These are phyloP conservation scores for Pinna nobilis DNA, from an alignment of 1,140 invertebrate species.

Conservation along the genomic window DNA sequence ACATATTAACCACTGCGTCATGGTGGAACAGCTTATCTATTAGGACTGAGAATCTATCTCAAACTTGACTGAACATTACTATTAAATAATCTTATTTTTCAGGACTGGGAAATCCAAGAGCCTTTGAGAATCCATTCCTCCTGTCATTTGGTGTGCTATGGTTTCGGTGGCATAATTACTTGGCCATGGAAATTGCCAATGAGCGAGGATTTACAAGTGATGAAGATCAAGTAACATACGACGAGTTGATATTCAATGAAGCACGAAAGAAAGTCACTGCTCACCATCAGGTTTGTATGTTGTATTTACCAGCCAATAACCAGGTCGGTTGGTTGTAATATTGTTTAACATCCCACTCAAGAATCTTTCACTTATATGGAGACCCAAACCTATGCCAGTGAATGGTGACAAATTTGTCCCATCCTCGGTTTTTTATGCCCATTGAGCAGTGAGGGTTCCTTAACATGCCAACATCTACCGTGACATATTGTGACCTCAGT, in stretches of 20 bases:
- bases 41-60: not conserved
- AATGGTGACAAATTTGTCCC: too few species aligned
- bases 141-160: slow-evolving; percentile 94
- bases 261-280: slow-evolving; percentile 92
- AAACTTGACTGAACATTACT: not conserved
- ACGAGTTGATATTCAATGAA: slow-evolving; percentile 95
- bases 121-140: slow-evolving; percentile 97
- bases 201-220: slow-evolving; percentile 83
- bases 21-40: not conserved
- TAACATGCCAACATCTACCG: not conserved
- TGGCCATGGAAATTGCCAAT: slow-evolving; percentile 84
- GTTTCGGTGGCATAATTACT: slow-evolving; percentile 95
- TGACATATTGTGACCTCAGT: not conserved
- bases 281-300: slow-evolving; percentile 85
- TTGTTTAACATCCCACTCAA: not conserved
- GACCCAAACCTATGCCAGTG: too few species aligned
- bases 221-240: slow-evolving; percentile 83
- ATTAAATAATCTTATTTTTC: slow-evolving; percentile 37
- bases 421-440: too few species aligned
- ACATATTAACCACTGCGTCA: not conserved
- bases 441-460: not conserved
- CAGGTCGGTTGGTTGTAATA: not conserved
- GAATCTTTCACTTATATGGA: too few species aligned
- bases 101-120: slow-evolving; percentile 98
- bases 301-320: too few species aligned